phyloP scores from a whole-genome alignment of 2,797 vertebrate species.

The Huso huso region DNA sequence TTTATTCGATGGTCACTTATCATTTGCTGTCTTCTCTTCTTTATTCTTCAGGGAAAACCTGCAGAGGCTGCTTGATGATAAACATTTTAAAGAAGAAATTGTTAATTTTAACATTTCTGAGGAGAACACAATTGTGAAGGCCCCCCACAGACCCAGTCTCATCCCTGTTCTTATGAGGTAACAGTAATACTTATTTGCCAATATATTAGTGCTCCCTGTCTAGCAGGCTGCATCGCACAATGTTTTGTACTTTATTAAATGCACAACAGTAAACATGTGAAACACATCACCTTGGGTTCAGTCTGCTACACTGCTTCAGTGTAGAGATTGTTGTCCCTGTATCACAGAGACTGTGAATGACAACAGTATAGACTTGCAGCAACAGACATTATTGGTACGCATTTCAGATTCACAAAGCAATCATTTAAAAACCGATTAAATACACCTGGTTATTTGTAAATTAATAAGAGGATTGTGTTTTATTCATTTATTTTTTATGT shows the following conservation, averaged over 20 bases:
- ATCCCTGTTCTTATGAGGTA: slow-evolving; percentile 93
- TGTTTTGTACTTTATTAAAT: too few species aligned
- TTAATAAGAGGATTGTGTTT: background rate
- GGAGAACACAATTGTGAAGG: slow-evolving; percentile 70
- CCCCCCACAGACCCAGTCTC: slow-evolving; percentile 69
- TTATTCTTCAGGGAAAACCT: slow-evolving; percentile 73
- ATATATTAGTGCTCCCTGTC: too few species aligned
- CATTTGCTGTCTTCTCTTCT: background rate
- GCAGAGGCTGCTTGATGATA: slow-evolving; percentile 82
- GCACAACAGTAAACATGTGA: too few species aligned
- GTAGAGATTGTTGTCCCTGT: too few species aligned
- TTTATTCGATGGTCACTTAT: too few species aligned
- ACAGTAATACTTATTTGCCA: background rate
- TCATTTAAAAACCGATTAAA: background rate
- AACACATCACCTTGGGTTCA: too few species aligned
- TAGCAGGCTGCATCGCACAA: too few species aligned
- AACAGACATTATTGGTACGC: background rate
- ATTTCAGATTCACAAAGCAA: background rate
- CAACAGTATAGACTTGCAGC: too few species aligned
- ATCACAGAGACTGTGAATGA: too few species aligned
- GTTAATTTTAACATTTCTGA: slow-evolving; percentile 90
- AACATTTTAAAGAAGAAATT: slow-evolving; percentile 91
- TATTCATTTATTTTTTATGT: slow-evolving; percentile 23
- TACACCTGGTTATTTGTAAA: background rate
- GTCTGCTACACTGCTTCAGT: too few species aligned